Conservation (phyloP, 2,113 vertebrate genomes). For the Odobenus rosmarus region DNA sequence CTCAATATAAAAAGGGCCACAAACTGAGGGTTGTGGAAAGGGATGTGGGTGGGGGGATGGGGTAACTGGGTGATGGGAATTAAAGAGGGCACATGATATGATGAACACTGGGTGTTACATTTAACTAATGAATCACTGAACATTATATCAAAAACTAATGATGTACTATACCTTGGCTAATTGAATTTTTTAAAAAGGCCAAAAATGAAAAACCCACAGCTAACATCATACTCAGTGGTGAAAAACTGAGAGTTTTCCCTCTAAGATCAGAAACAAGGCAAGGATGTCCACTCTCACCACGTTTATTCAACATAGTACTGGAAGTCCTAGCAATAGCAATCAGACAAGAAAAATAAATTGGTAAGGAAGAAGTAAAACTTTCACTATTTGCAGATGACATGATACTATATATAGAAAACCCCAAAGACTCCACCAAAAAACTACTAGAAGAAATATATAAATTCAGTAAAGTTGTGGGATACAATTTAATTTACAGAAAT, state of each 20-base stretch:
- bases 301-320: background rate
- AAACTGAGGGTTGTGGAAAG: too few species aligned
- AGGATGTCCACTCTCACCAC: background rate
- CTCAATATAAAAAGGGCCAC: background rate
- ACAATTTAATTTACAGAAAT: background rate
- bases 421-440: background rate
- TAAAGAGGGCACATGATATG: too few species aligned
- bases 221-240: background rate
- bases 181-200: background rate
- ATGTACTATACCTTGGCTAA: too few species aligned
- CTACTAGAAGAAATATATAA: background rate
- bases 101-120: too few species aligned
- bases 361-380: background rate
- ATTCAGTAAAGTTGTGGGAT: background rate
- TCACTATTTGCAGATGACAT: background rate
- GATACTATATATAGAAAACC: background rate
- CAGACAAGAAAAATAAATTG: background rate
- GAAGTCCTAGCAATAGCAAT: background rate
- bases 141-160: too few species aligned
- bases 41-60: too few species aligned
- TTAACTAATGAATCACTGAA: too few species aligned
- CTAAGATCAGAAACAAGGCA: background rate
- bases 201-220: background rate
- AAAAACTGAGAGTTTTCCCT: background rate
- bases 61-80: too few species aligned